Evolutionary conservation across 2,113 vertebrate genomes (phyloP), one percentile per base, ranked within the genome.

Genomic region (Reinhardtius hippoglossoides): DNA sequence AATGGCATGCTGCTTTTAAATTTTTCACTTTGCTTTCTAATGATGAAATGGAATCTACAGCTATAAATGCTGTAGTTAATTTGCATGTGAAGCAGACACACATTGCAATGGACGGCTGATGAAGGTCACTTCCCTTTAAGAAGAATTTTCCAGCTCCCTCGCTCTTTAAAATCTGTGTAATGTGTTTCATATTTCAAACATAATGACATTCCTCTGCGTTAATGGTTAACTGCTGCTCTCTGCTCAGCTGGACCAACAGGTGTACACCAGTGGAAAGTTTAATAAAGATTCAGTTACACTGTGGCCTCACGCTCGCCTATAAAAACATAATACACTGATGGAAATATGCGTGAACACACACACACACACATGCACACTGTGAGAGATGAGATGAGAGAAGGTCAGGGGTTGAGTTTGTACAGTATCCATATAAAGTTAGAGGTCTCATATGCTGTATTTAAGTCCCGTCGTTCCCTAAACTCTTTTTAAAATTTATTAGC

Each of bases 261-360:
- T 84, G 71, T 37, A 62, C 20, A 20, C 40, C 62, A 46, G 54
- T 57, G 27, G 74, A 74, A 67, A 48, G 46, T 87, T 84, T 89
- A 78, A 78, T 54, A 64, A 67, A 71, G 31, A 27, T 78, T 82
- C 18, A 10, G 74, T 82, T 72, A 81, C 78, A 40, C 57, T 62
- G 31, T 56, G 8, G 6, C 66, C 71, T 26, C 23, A 24, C 48
- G 59, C 62, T 7, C 55, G 55, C 55, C 67, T 78, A 46, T 89
- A 82, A 89, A 83, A 89, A 87, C 77, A 72, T 79, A 74, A 86
- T 84, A 82, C 78, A 77, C 52, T 76, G 42, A 44, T 61, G 42
- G 46, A 61, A 46, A 35, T 62, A 0, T 54, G 24, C 9, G 26
- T 23, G 54, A 23, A n/a, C 40, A 9, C 2, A 42, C 48, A 62